Conservation (phyloP, 2,113 vertebrate genomes). For the Danio rerio region GRCz12tu NC_133191.1:50155001-50155500, state of each 20-base stretch:
- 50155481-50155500: conserved; percentile 44
- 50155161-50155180: conserved; percentile 31
- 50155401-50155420: conserved; percentile 32
- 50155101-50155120: conserved; percentile 72
- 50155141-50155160: conserved; percentile 36
- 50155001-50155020: conserved; percentile 74
- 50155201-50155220: conserved; percentile 55
- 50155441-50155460: conserved; percentile 23
- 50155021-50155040: conserved; percentile 72
- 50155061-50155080: conserved; percentile 65
- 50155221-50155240: conserved; percentile 58
- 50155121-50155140: conserved; percentile 58
- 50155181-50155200: conserved; percentile 51
- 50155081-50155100: conserved; percentile 80
- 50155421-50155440: not conserved
- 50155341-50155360: conserved; percentile 68
- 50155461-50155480: conserved; percentile 18
- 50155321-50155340: conserved; percentile 67
- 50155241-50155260: conserved; percentile 77
- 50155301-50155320: conserved; percentile 61
- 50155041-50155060: conserved; percentile 74
- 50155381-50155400: conserved; percentile 40
- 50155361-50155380: conserved; percentile 10
- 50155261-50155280: conserved; percentile 61
- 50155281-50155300: conserved; percentile 49